These are phyloP conservation scores for Cylas formicarius DNA, from an alignment of 1,140 invertebrate species.

Conservation along the genomic window DNA sequence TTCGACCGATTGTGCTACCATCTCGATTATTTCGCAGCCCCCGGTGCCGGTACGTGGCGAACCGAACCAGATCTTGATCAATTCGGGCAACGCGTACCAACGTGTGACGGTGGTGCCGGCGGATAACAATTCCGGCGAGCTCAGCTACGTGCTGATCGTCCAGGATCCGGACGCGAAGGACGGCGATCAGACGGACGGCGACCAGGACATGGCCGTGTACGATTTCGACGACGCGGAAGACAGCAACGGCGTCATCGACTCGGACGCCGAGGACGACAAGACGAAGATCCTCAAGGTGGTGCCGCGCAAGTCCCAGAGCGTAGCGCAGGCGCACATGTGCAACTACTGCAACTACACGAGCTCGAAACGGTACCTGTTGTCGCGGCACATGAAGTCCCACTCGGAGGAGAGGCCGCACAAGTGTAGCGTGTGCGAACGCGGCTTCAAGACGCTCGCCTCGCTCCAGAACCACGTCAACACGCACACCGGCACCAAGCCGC, in stretches of 20 bases:
- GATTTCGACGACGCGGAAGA: constrained; percentile 60
- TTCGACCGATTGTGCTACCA: too few relatives aligned
- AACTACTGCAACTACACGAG: constrained; percentile 87
- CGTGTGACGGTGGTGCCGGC: constrained; percentile 82
- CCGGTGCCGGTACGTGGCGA: background rate
- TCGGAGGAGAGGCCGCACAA: constrained; percentile 92
- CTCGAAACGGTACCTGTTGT: constrained; percentile 80
- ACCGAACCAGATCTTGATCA: constrained; percentile 48
- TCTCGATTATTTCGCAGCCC: background rate
- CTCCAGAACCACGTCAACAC: constrained; percentile 95
- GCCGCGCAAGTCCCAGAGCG: constrained; percentile 62
- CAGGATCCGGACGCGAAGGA: constrained; percentile 59
- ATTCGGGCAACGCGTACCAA: constrained; percentile 63
- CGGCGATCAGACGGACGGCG: constrained; percentile 52
- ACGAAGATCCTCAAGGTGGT: constrained; percentile 59
- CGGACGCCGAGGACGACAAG: constrained; percentile 64
- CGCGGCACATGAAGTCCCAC: constrained; percentile 92
- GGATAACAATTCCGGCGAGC: constrained; percentile 69
- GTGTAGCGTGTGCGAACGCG: constrained; percentile 88
- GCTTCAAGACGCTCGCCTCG: constrained; percentile 90
- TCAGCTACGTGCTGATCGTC: constrained; percentile 85
- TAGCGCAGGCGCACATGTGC: constrained; percentile 71
- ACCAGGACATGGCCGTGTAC: constrained; percentile 57
- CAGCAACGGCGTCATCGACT: constrained; percentile 48
- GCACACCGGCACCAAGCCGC: constrained; percentile 91